phyloP scores from a whole-genome alignment of 2,888 invertebrate species.

The Acanthosepion esculentum region DNA sequence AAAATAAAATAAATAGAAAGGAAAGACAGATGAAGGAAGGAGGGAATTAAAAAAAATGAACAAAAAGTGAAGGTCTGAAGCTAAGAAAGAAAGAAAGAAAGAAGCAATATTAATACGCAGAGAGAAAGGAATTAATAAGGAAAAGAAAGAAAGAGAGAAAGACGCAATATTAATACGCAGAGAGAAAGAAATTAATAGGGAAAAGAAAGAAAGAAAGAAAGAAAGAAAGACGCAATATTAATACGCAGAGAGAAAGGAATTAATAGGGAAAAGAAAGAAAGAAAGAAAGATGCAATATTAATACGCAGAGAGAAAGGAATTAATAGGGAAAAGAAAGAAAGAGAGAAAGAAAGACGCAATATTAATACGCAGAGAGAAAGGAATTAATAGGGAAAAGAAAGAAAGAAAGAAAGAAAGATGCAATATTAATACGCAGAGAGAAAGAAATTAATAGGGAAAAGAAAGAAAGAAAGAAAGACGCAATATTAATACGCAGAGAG shows the following conservation, averaged over 20 bases:
- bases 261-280: background rate
- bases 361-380: background rate
- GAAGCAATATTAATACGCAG: background rate
- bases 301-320: background rate
- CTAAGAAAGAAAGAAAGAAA: background rate
- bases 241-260: background rate
- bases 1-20: constrained; percentile 23
- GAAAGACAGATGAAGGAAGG: background rate
- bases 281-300: no score
- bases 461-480: background rate
- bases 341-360: background rate
- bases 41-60: background rate
- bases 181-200: constrained; percentile 34
- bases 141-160: background rate
- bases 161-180: no score
- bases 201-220: background rate
- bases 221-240: background rate
- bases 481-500: background rate
- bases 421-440: background rate
- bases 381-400: background rate
- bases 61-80: background rate
- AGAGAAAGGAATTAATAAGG: background rate
- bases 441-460: background rate
- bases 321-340: background rate
- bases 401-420: background rate